These are phyloP conservation scores for Aegotheles bennettii DNA, from an alignment of 2,113 vertebrate genomes.

Conservation along the genomic window DNA sequence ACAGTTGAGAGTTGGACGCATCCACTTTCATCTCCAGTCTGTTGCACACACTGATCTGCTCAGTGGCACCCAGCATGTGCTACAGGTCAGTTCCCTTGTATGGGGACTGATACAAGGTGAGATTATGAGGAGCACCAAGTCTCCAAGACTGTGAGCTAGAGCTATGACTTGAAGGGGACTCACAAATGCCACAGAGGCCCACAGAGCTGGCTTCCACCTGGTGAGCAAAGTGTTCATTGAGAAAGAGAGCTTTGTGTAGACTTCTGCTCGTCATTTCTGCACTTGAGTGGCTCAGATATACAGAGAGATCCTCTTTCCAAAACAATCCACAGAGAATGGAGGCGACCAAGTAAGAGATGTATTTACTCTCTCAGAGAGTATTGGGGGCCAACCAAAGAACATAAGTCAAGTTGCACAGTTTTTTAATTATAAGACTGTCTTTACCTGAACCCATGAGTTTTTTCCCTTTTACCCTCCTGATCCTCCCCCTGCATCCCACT, in stretches of 20 bases:
- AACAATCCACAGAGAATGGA: neutral
- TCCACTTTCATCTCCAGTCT: neutral
- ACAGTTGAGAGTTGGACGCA: fast-evolving
- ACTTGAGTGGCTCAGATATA: neutral
- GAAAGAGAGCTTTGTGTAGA: neutral
- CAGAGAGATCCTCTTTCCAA: neutral
- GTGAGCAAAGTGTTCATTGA: neutral
- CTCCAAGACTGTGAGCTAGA: neutral
- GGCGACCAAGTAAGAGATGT: neutral
- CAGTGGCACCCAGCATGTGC: neutral
- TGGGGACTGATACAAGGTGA: neutral
- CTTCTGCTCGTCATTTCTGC: neutral
- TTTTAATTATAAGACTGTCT: neutral
- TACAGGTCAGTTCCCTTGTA: neutral
- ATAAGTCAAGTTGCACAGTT: neutral
- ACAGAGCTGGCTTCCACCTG: neutral
- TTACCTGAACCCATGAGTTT: neutral
- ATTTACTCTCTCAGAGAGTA: neutral
- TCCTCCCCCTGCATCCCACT: neutral
- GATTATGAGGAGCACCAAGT: neutral
- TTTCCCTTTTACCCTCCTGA: neutral
- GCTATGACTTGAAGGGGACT: neutral
- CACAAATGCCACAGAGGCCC: neutral
- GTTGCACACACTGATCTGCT: fast-evolving
- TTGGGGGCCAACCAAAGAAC: neutral